Evolutionary conservation across 2,797 vertebrate genomes (phyloP).

Genomic region (Toxotes lorentzi): DNA sequence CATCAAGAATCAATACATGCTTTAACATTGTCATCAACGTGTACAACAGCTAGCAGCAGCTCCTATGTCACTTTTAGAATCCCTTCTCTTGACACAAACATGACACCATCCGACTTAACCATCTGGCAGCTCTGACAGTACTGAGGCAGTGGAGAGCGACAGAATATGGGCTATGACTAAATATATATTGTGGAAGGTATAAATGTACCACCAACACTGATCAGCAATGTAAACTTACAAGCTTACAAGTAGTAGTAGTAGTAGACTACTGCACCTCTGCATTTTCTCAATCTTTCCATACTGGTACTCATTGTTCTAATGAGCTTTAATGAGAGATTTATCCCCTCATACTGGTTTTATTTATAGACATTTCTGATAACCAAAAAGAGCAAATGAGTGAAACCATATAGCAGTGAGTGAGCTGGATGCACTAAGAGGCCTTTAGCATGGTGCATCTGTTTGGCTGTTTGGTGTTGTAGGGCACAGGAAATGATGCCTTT

Average conservation of each 20-base stretch:
- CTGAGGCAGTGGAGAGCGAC: background rate
- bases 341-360: too few relatives aligned
- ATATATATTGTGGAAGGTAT: background rate
- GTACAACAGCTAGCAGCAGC: background rate
- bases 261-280: background rate
- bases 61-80: background rate
- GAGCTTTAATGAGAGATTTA: background rate
- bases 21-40: background rate
- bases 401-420: background rate
- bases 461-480: background rate
- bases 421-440: background rate
- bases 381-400: constrained; percentile 1
- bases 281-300: too few relatives aligned
- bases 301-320: background rate
- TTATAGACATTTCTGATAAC: background rate
- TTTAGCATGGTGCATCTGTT: constrained; percentile 4
- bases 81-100: background rate
- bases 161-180: background rate
- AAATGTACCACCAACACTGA: background rate
- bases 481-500: background rate
- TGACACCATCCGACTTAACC: background rate
- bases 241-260: background rate
- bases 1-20: background rate
- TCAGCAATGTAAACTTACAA: background rate
- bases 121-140: background rate